Percentiles rank a stretch among this genome's conserved stretches.
These are phyloP conservation scores for Clitarchus hookeri DNA, from an alignment of 2,888 invertebrate genomes.

Conservation along the genomic window DNA sequence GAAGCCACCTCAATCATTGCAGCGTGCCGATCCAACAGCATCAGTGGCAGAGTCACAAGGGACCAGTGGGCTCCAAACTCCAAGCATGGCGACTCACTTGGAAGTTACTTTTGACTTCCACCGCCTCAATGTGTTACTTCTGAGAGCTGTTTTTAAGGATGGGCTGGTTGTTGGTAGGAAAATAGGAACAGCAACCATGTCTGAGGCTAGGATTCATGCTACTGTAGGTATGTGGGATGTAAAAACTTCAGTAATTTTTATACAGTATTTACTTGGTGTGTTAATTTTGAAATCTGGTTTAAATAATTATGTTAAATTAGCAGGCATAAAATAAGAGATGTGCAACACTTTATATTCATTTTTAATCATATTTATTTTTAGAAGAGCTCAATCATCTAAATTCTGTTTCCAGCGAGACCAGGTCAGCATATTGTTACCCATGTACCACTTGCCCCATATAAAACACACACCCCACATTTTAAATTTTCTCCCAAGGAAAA, in stretches of 20 bases:
- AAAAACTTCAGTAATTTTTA: neutral
- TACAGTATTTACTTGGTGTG: too few species aligned
- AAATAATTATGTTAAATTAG: too few species aligned
- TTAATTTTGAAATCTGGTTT: too few species aligned
- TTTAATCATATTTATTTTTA: too few species aligned
- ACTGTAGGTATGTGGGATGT: conserved; percentile 63
- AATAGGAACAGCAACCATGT: conserved; percentile 92
- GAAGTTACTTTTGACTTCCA: conserved; percentile 93
- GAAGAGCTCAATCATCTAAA: too few species aligned
- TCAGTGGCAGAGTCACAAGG: neutral
- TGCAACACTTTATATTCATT: too few species aligned
- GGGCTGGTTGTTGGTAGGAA: conserved; percentile 79
- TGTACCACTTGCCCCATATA: too few species aligned
- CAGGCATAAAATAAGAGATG: too few species aligned
- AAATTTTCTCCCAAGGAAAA: too few species aligned
- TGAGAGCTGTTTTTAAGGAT: conserved; percentile 75
- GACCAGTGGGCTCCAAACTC: neutral
- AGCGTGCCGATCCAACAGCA: conserved; percentile 4
- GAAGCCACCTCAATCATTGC: neutral
- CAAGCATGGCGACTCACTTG: conserved; percentile 60
- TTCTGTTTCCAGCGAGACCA: too few species aligned
- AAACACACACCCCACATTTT: too few species aligned
- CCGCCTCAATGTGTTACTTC: conserved; percentile 82
- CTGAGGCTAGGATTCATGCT: conserved; percentile 87
- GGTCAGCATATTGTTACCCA: too few species aligned